These are phyloP conservation scores for Beris chalybata DNA, from an alignment of 2,888 invertebrate species.

Conservation along the genomic window DNA sequence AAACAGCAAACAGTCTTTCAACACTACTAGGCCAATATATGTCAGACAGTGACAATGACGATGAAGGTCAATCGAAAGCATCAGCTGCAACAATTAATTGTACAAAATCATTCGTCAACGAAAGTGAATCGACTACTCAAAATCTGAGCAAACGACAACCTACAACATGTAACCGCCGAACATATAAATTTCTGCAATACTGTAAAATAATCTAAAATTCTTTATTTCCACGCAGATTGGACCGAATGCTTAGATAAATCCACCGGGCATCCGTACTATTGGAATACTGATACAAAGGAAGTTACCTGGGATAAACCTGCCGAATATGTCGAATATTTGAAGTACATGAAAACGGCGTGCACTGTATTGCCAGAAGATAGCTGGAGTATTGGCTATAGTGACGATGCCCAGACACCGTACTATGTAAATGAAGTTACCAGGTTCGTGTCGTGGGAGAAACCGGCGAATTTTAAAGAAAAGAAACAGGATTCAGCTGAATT, in stretches of 20 bases:
- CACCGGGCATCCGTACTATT: conserved; percentile 66
- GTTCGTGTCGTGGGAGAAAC: conserved; percentile 40
- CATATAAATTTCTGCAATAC: not conserved
- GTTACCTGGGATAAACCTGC: conserved; percentile 67
- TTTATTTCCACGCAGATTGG: conserved; percentile 57
- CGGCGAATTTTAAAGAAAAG: conserved; percentile 40
- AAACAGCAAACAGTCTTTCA: conserved; percentile 30
- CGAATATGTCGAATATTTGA: conserved; percentile 51
- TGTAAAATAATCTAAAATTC: not conserved
- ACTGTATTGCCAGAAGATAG: conserved; percentile 24
- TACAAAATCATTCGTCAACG: not conserved
- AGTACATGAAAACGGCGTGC: conserved; percentile 17
- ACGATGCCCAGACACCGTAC: conserved; percentile 37
- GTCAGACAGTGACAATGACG: conserved; percentile 39
- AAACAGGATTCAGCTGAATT: not conserved
- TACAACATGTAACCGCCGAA: conserved; percentile 15
- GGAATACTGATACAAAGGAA: conserved; percentile 65
- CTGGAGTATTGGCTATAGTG: conserved; percentile 38
- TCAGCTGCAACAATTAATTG: not conserved
- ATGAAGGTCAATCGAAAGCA: conserved; percentile 10
- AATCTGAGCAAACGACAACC: not conserved
- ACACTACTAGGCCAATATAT: conserved; percentile 37
- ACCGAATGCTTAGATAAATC: conserved; percentile 65
- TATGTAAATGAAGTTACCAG: conserved; percentile 41
- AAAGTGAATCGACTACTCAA: not conserved